These are phyloP conservation scores for Lytechinus variegatus DNA, from an alignment of 35 echinoderm and acorn worm genomes.

Conservation along the genomic window DNA sequence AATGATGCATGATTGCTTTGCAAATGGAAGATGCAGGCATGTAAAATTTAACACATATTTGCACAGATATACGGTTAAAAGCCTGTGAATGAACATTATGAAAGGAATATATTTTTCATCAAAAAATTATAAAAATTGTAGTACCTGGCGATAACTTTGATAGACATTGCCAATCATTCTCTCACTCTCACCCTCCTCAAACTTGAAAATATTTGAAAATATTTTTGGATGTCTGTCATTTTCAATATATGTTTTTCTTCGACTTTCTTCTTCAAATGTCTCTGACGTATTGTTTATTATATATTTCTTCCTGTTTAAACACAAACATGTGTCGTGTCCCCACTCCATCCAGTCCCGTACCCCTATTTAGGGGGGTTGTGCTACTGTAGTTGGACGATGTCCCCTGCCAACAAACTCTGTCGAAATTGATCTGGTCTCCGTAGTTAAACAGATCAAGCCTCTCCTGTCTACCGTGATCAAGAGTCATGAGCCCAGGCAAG, in stretches of 20 bases:
- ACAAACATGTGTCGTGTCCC: not conserved
- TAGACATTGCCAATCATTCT: not conserved
- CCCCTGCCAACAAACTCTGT: not conserved
- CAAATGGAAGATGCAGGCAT: not conserved
- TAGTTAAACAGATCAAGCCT: not conserved
- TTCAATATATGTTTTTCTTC: not conserved
- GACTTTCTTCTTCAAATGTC: not conserved
- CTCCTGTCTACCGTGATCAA: not conserved
- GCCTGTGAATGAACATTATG: not conserved
- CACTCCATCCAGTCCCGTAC: not conserved
- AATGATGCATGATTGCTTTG: not conserved
- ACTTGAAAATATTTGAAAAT: conserved; percentile 8
- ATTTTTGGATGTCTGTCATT: not conserved
- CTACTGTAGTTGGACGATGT: not conserved
- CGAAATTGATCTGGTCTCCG: not conserved
- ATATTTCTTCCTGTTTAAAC: not conserved
- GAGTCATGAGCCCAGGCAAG: too few species aligned
- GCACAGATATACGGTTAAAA: not conserved
- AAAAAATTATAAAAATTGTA: not conserved
- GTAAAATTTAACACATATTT: not conserved
- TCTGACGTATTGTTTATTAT: not conserved
- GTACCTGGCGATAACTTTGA: not conserved
- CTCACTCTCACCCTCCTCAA: not conserved
- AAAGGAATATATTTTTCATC: not conserved
- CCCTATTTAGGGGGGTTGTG: not conserved